phyloP scores from a whole-genome alignment of 2,888 invertebrate genomes.

The Tyria jacobaeae region DNA sequence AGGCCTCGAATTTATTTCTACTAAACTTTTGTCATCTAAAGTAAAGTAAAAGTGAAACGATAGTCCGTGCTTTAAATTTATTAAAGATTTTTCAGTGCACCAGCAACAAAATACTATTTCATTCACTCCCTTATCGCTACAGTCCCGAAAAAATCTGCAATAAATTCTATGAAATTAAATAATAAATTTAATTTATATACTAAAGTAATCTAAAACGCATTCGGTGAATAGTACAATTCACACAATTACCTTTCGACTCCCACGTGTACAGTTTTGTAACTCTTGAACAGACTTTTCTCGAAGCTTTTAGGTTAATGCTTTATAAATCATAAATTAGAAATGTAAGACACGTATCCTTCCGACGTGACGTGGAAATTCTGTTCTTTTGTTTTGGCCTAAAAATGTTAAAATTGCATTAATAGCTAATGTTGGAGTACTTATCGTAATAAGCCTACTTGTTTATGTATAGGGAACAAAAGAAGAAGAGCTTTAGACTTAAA shows the following conservation, averaged over 20 bases:
- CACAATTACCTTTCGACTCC: conserved; percentile 57
- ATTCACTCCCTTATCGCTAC: conserved; percentile 31
- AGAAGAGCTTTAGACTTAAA: conserved; percentile 1
- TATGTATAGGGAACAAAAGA: conserved; percentile 16
- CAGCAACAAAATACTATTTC: conserved; percentile 9
- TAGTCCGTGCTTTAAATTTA: background rate
- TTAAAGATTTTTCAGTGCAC: background rate
- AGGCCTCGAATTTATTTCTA: too few relatives aligned
- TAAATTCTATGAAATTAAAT: conserved; percentile 46
- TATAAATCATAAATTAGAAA: conserved; percentile 76
- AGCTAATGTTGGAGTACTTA: conserved; percentile 48
- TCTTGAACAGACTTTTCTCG: conserved; percentile 58
- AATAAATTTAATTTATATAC: conserved; percentile 46
- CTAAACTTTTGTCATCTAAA: too few relatives aligned
- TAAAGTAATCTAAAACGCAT: conserved; percentile 43
- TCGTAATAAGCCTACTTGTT: conserved; percentile 27
- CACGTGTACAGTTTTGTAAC: conserved; percentile 61
- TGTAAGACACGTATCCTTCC: conserved; percentile 64
- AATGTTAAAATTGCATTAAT: conserved; percentile 52
- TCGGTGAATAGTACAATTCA: conserved; percentile 35
- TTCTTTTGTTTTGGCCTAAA: conserved; percentile 51
- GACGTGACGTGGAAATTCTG: conserved; percentile 61
- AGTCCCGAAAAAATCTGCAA: conserved; percentile 21
- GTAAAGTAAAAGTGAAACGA: background rate
- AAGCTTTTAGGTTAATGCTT: conserved; percentile 76